A percentile compares a stretch with the other conserved stretches of the same genome.
phyloP scores from a whole-genome alignment of 30 jellyfish, hydroid and myxozoan species.

The Aurelia aurita region DNA sequence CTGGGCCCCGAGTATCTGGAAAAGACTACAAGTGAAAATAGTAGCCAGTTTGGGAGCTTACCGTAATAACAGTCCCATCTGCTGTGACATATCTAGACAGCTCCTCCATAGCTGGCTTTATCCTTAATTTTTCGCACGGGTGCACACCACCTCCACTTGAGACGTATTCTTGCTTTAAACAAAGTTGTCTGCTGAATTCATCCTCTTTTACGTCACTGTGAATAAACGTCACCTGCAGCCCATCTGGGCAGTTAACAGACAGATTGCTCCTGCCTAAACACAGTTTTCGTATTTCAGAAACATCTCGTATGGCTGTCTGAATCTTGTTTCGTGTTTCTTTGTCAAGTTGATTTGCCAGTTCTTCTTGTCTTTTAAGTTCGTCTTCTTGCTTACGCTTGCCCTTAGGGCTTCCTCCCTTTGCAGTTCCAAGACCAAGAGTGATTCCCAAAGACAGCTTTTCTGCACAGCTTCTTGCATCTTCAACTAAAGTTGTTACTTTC shows the following conservation, averaged over 20 bases:
- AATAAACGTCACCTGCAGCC: slow-evolving; percentile 65
- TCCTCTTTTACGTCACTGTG: slow-evolving; percentile 51
- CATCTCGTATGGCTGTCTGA: slow-evolving; percentile 41
- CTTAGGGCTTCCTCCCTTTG: slow-evolving; percentile 67
- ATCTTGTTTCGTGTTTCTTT: slow-evolving; percentile 46
- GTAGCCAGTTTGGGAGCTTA: not conserved
- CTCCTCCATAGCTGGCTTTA: slow-evolving; percentile 22
- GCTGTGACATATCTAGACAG: slow-evolving; percentile 46
- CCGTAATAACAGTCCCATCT: slow-evolving; percentile 88
- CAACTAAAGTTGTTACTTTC: not conserved
- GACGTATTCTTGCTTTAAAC: slow-evolving; percentile 47
- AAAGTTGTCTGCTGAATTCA: not conserved
- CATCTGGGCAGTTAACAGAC: slow-evolving; percentile 82
- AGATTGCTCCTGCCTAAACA: slow-evolving; percentile 35
- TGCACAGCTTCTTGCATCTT: not conserved
- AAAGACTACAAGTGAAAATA: too few species aligned
- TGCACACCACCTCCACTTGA: slow-evolving; percentile 1
- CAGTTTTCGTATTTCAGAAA: slow-evolving; percentile 29
- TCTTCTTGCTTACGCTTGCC: slow-evolving; percentile 79
- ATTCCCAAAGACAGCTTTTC: slow-evolving; percentile 9
- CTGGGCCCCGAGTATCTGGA: too few species aligned
- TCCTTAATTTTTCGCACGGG: slow-evolving; percentile 13
- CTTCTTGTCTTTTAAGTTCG: slow-evolving; percentile 64
- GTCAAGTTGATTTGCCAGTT: slow-evolving; percentile 58
- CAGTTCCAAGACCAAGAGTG: not conserved